Percentiles rank a stretch among this genome's conserved stretches.
These are phyloP conservation scores for Halocaridina rubra DNA, from an alignment of 2,888 invertebrate genomes.

Conservation along the genomic window DNA sequence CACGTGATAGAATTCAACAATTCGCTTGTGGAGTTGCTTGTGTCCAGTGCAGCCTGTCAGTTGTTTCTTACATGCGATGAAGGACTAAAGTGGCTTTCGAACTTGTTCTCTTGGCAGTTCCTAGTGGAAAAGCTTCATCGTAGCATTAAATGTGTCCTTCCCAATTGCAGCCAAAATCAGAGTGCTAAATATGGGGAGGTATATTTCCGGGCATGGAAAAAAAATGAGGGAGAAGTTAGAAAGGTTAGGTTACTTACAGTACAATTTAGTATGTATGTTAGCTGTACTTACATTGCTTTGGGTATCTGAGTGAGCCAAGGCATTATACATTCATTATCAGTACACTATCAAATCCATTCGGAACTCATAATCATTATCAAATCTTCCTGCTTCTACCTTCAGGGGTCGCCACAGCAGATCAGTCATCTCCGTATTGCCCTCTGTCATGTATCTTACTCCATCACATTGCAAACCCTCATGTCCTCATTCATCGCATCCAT, in stretches of 20 bases:
- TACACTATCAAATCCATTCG: too few species aligned
- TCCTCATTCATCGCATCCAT: too few species aligned
- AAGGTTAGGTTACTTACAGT: slow-evolving; percentile 25
- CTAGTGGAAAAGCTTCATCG: slow-evolving; percentile 25
- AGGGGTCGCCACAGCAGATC: too few species aligned
- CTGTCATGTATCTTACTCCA: too few species aligned
- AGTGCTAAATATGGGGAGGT: slow-evolving; percentile 42
- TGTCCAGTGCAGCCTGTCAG: neutral
- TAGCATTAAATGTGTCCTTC: slow-evolving; percentile 20
- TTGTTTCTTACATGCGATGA: slow-evolving; percentile 45
- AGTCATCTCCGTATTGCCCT: too few species aligned
- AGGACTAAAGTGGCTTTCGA: slow-evolving; percentile 37
- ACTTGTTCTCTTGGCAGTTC: neutral
- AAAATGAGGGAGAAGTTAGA: slow-evolving; percentile 26
- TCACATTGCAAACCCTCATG: too few species aligned
- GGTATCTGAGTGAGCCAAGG: too few species aligned
- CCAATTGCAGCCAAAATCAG: slow-evolving; percentile 21
- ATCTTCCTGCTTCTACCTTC: too few species aligned
- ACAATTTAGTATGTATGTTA: too few species aligned
- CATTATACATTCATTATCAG: too few species aligned
- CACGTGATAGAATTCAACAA: neutral
- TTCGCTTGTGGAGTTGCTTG: slow-evolving; percentile 15
- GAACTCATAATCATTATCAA: too few species aligned
- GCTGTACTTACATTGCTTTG: too few species aligned
- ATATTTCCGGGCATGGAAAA: slow-evolving; percentile 52